Base-by-base conservation (phyloP, 1,140 invertebrate genomes). In the Ditylenchus dipsaci region DNA sequence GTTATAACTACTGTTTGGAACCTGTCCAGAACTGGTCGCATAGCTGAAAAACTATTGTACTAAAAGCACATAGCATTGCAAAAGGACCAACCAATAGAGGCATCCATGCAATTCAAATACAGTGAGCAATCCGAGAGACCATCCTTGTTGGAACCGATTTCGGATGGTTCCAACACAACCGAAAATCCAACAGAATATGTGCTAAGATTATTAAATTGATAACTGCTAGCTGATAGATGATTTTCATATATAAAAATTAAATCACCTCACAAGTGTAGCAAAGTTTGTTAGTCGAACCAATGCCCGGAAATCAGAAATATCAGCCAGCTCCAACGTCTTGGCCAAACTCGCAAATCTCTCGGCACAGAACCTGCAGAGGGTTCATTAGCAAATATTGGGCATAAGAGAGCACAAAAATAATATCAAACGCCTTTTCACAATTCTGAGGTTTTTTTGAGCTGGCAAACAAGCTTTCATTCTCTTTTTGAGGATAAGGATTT, bases 1-100 rank as follows among this genome's bases (percentile, higher is more conserved):
- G 95, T 99, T 27, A 99, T 97, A 29, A 99, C 89, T 30, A 99
- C 95, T 0, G 91, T 90, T 85, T 98, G 94, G 84, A 98, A 99
- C 75, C 95, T 87, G 67, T 92, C 88, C 85, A 99, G 96, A 29
- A 99, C 90, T 21, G 96, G 96, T 80, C 93, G 92, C 82, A 99
- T 95, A 0, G 95, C 95, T 79, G n/a, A 38, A 11, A 38, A 38
- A 38, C 11, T 38, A 38, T 5, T 5, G 33, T 38, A 11, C 33
- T 38, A 38, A 38, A 38, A 38, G 11, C 33, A 38, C 33, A 38
- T 11, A 38, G 33, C 33, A 38, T 5, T 11, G 11, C 33, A 3
- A 38, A 38, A 38, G 11, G 11, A 38, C 33, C 11, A 38, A 38
- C 33, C 33, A 5, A 99, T 95, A 0, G 94, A 97, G 0, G 94